Percentiles rank a stretch among this genome's conserved stretches.
Evolutionary conservation across 2,113 vertebrate species (phyloP).

Genomic region (Dissostichus mawsoni): DNA sequence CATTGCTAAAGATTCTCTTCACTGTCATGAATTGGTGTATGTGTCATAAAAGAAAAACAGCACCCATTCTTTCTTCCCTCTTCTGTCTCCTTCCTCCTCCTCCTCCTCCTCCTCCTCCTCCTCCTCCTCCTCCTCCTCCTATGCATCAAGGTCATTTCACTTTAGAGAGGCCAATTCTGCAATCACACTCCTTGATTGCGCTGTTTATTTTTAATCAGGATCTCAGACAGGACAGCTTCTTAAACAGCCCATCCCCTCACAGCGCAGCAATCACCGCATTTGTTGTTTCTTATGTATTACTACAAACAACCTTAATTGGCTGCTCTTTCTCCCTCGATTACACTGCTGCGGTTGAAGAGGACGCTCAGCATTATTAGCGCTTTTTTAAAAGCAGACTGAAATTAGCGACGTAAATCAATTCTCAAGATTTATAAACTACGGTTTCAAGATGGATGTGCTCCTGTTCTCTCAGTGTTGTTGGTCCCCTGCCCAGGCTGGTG

Average conservation of each 20-base stretch:
- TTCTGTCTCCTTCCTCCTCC: neutral
- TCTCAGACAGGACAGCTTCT: slow-evolving; percentile 43
- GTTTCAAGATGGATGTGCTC: slow-evolving; percentile 2
- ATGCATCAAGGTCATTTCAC: slow-evolving; percentile 60
- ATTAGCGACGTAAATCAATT: slow-evolving; percentile 53
- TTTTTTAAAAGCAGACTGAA: slow-evolving; percentile 23
- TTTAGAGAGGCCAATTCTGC: slow-evolving; percentile 49
- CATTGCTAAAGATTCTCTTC: slow-evolving; percentile 28
- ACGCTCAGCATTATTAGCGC: slow-evolving; percentile 49
- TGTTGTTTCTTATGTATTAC: slow-evolving; percentile 57
- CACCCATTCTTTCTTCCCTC: neutral
- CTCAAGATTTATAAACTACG: slow-evolving; percentile 31
- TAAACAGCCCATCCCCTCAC: slow-evolving; percentile 39
- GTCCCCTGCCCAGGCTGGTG: slow-evolving; percentile 4
- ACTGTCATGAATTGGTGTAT: neutral
- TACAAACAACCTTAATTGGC: slow-evolving; percentile 67
- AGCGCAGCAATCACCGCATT: slow-evolving; percentile 66
- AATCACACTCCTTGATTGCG: slow-evolving; percentile 77
- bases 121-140: neutral
- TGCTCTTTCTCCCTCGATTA: slow-evolving; percentile 32
- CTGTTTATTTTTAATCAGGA: slow-evolving; percentile 70
- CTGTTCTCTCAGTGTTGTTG: slow-evolving; percentile 2
- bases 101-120: neutral
- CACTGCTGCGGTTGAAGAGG: slow-evolving; percentile 18
- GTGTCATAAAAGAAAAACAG: neutral